Percentiles rank a stretch among this genome's conserved stretches.
Conservation (phyloP, 2,797 vertebrate genomes). For the Pachyuromys duprasi region DNA sequence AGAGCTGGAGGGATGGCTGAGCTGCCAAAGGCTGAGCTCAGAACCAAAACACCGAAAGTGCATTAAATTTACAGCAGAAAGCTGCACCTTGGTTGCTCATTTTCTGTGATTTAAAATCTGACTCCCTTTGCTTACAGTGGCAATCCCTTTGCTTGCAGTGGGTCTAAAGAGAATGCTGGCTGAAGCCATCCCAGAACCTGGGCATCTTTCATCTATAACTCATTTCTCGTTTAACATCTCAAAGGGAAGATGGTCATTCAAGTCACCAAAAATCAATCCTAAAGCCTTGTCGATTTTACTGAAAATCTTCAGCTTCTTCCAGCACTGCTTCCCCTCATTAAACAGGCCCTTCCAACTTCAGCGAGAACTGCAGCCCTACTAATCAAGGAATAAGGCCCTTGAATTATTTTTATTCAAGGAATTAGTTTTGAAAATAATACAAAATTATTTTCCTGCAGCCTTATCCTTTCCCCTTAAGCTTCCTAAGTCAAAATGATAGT, state of each 20-base stretch:
- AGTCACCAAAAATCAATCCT: constrained; percentile 9
- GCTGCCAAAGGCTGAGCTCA: background rate
- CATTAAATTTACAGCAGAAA: constrained; percentile 15
- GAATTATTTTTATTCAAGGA: too few species aligned
- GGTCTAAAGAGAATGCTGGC: background rate
- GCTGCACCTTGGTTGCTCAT: background rate
- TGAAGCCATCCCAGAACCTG: background rate
- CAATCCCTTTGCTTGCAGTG: background rate
- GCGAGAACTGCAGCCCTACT: background rate
- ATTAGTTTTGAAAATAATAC: constrained; percentile 32
- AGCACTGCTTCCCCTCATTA: constrained; percentile 24
- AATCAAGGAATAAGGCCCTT: background rate
- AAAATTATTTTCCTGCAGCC: constrained; percentile 3
- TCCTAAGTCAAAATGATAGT: constrained; percentile 6
- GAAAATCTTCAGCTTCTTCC: constrained; percentile 32
- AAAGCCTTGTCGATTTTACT: constrained; percentile 31
- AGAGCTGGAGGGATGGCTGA: too few species aligned
- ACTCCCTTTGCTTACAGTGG: background rate
- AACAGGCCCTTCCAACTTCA: background rate
- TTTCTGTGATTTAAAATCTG: constrained; percentile 11
- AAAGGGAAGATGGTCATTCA: background rate
- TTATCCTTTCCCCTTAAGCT: constrained; percentile 41
- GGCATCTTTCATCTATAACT: background rate
- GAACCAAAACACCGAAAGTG: background rate
- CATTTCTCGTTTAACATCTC: constrained; percentile 30